phyloP scores from a whole-genome alignment of 2,113 vertebrate species.

The Phocoena phocoena region DNA sequence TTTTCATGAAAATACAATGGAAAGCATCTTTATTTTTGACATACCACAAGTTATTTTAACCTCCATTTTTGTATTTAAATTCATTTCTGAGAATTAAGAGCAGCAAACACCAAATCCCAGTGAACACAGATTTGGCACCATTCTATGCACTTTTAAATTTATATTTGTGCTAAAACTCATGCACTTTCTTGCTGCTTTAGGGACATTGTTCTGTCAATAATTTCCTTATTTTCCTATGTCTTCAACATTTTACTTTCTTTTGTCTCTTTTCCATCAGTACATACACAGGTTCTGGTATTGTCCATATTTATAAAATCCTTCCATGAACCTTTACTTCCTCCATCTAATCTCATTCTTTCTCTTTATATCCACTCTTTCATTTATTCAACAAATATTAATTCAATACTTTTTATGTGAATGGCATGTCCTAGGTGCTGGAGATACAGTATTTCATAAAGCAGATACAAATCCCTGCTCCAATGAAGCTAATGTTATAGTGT shows the following conservation, averaged over 20 bases:
- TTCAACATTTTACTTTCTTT: neutral
- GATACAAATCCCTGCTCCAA: neutral
- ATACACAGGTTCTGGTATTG: neutral
- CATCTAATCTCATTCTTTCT: neutral
- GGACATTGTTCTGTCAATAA: neutral
- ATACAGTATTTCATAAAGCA: neutral
- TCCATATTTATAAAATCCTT: neutral
- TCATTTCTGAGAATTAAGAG: constrained; percentile 3
- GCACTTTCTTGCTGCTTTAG: neutral
- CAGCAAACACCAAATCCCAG: neutral
- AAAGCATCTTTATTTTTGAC: constrained; percentile 25
- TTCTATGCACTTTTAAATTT: neutral
- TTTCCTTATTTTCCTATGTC: neutral
- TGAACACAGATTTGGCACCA: neutral
- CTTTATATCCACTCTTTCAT: neutral
- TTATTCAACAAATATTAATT: neutral
- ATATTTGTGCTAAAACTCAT: neutral
- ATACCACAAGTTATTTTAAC: neutral
- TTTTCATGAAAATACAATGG: constrained; percentile 37
- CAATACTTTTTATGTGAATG: neutral
- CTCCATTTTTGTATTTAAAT: neutral
- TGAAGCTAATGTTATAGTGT: neutral
- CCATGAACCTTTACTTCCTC: neutral
- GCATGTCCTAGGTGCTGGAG: neutral
- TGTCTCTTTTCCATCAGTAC: neutral